A percentile compares a stretch with the other conserved stretches of the same genome.
Evolutionary conservation across 37 sponge, comb jelly and placozoan species (phyloP).

Genomic region (Theonella swinhoei): DNA sequence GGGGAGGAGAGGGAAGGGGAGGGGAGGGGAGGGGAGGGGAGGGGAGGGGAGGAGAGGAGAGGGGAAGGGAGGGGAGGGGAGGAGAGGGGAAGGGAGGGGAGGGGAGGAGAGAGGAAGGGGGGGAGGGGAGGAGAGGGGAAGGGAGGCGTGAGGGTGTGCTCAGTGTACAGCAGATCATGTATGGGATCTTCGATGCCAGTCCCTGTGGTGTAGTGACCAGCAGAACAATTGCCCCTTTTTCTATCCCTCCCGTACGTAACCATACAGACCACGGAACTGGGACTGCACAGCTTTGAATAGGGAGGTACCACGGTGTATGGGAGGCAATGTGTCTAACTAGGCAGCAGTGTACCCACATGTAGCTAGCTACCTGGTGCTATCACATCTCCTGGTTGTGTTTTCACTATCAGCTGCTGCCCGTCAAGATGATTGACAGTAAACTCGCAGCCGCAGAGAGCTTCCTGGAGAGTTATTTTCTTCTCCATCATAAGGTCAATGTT

Average conservation of each 20-base stretch:
- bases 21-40: neutral
- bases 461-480: conserved; percentile 82
- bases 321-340: too few species aligned
- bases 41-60: too few species aligned
- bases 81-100: too few species aligned
- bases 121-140: neutral
- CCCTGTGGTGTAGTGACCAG: neutral
- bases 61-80: conserved; percentile 1
- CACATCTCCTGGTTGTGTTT: conserved; percentile 58
- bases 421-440: conserved; percentile 82
- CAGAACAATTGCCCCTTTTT: neutral
- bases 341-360: too few species aligned
- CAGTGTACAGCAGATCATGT: neutral
- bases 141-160: neutral
- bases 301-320: neutral
- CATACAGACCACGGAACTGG: neutral
- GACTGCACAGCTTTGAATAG: neutral
- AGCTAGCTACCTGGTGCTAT: conserved; percentile 52
- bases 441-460: conserved; percentile 85
- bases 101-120: neutral
- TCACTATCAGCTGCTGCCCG: conserved; percentile 67
- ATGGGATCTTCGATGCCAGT: neutral
- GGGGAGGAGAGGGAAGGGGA: neutral
- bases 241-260: conserved; percentile 9
- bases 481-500: conserved; percentile 76